Conservation (phyloP, 2,113 vertebrate genomes). For the Irena cyanogastra region DNA sequence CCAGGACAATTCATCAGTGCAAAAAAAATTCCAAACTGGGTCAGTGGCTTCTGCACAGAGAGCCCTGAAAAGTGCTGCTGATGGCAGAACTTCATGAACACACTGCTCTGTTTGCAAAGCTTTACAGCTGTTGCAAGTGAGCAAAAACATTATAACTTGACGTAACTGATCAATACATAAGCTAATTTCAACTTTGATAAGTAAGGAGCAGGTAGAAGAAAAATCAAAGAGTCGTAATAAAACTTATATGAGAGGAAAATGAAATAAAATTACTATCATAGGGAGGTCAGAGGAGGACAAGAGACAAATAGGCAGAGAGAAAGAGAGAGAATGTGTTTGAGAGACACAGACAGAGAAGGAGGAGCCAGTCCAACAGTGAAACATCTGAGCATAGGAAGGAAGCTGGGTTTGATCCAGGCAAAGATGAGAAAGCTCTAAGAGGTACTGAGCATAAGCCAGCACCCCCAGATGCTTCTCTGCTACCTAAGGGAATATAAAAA, state of each 20-base stretch:
- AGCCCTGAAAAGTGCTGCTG: not conserved
- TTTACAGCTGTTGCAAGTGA: not conserved
- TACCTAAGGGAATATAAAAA: not conserved
- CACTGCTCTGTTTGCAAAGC: not conserved
- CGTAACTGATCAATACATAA: not conserved
- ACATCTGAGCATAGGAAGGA: not conserved
- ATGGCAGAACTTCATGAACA: not conserved
- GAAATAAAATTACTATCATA: not conserved
- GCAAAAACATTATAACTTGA: not conserved
- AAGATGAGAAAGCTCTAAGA: not conserved
- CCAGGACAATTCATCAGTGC: not conserved
- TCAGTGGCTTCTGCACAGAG: not conserved
- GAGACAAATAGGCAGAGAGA: not conserved
- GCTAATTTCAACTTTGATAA: not conserved
- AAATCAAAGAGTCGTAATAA: not conserved
- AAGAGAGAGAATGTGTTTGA: not conserved
- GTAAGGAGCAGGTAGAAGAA: not conserved
- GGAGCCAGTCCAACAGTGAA: not conserved
- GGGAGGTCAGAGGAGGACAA: conserved; percentile 1
- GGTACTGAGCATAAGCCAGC: not conserved
- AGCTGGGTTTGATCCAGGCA: not conserved
- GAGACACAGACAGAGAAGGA: not conserved
- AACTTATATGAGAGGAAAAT: not conserved
- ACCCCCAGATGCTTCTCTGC: not conserved
- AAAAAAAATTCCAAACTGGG: not conserved